These are phyloP conservation scores for Tribolium freemani DNA, from an alignment of 2,888 invertebrate species.

Conservation along the genomic window DNA sequence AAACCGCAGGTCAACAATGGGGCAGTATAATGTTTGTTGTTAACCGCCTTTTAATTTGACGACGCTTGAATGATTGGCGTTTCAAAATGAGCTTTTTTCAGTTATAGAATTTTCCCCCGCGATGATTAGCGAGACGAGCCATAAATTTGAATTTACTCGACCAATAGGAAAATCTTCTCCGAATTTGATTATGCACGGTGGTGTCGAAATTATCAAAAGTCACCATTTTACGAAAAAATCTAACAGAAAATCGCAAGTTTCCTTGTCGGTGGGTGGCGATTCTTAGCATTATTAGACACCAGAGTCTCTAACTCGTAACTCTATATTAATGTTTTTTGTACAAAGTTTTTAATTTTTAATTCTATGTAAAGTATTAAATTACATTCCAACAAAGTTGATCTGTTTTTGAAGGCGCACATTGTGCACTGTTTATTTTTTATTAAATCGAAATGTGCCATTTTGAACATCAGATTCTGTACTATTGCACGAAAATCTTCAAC, in stretches of 20 bases:
- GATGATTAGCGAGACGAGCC: conserved; percentile 32
- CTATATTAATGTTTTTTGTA: conserved; percentile 52
- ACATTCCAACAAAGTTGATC: conserved; percentile 50
- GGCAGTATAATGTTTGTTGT: conserved; percentile 43
- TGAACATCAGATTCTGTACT: conserved; percentile 48
- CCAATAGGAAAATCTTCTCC: conserved; percentile 25
- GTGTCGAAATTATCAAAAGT: conserved; percentile 2
- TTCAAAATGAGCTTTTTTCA: conserved; percentile 34
- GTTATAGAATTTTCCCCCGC: conserved; percentile 25
- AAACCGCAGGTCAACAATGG: conserved; percentile 41
- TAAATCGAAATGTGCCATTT: conserved; percentile 47
- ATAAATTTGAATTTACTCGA: conserved; percentile 37
- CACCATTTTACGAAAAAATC: not conserved
- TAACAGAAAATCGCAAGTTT: conserved; percentile 27
- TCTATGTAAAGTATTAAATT: conserved; percentile 56
- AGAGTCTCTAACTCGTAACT: conserved; percentile 23
- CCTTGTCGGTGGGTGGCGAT: conserved; percentile 25
- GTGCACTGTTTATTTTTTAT: conserved; percentile 33
- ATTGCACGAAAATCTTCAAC: conserved; percentile 36
- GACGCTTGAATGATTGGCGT: conserved; percentile 41
- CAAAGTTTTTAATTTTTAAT: conserved; percentile 59
- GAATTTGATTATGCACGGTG: conserved; percentile 24
- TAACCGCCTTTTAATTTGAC: conserved; percentile 43
- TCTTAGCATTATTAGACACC: conserved; percentile 23
- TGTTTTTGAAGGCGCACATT: conserved; percentile 51